Evolutionary conservation across 2,888 invertebrate genomes (phyloP).

Genomic region (Drosophila kuntzei): DNA sequence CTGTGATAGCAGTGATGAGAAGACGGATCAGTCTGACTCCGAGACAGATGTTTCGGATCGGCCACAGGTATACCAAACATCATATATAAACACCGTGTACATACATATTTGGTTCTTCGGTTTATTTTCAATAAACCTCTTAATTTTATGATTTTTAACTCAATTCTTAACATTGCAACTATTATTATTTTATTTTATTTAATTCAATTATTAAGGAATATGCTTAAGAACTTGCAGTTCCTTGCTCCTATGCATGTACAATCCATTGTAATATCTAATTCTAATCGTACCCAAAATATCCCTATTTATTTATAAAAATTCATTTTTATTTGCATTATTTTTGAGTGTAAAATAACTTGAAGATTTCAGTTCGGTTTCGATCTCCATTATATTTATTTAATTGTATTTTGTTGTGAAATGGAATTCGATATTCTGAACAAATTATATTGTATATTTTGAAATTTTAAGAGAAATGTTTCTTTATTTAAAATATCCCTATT

Average conservation of each 20-base stretch:
- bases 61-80: constrained; percentile 74
- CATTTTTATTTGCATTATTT: neutral
- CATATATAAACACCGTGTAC: too few species aligned
- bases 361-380: neutral
- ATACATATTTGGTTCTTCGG: constrained; percentile 19
- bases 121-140: neutral
- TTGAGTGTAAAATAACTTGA: neutral
- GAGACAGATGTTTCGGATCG: constrained; percentile 83
- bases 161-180: neutral
- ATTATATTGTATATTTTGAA: neutral
- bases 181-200: constrained; percentile 3
- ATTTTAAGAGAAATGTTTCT: too few species aligned
- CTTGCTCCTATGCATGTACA: constrained; percentile 16
- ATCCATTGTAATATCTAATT: neutral
- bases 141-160: neutral
- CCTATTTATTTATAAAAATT: neutral
- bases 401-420: neutral
- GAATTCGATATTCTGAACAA: neutral
- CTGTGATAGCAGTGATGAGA: constrained; percentile 84
- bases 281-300: neutral
- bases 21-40: constrained; percentile 83
- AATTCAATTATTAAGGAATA: constrained; percentile 1
- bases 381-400: neutral
- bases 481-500: neutral
- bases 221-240: neutral